Base-by-base conservation (phyloP, 2,888 invertebrate genomes). In the Galerucella pusilla region DNA sequence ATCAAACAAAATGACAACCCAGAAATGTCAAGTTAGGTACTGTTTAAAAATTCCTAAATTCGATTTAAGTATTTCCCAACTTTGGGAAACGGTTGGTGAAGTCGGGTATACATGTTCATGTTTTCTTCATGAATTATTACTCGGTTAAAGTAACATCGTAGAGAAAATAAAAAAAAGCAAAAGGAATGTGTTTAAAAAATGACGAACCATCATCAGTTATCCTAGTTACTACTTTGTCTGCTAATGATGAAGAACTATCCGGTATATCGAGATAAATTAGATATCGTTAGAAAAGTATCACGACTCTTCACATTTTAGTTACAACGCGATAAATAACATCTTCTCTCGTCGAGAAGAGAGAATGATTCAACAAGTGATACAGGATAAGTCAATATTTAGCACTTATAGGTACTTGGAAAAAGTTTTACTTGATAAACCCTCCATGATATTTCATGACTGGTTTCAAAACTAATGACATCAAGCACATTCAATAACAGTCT, bases 231-330 rank as follows among this genome's bases (percentile, higher is more conserved):
- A 72, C 60, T 73, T 28, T 73, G 68, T 73, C 68, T 69, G 46
- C 57, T 74, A 74, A 74, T 74, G 74, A 74, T 69, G 65, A 14
- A 52, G 20, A 69, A 60, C 59, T 69, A 68, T 68, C 46, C n/a
- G 25, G 20, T 25, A n/a, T 35, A 68, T 68, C 68, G 45, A 65
- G 54, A 65, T 42, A 65, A n/a, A 65, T 65, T 65, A 65, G 64
- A 57, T 60, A 59, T 73, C 60, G 63, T 64, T 63, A 61, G 65
- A 74, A 74, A 74, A 74, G 74, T 74, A 74, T 74, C 74, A 74
- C 74, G 54, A 42, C 52, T 70, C 54, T 70, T 72, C 72, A 72
- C 72, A 72, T 72, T 72, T 67, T 49, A 72, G 57, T 72, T 67
- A 14, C 45, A 72, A 54, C 49, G 66, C 66, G 49, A 72, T 72